Percentiles rank a stretch among this genome's conserved stretches.
These are phyloP conservation scores for Neomicropteryx cornuta DNA, from an alignment of 1,140 invertebrate genomes.

Conservation along the genomic window DNA sequence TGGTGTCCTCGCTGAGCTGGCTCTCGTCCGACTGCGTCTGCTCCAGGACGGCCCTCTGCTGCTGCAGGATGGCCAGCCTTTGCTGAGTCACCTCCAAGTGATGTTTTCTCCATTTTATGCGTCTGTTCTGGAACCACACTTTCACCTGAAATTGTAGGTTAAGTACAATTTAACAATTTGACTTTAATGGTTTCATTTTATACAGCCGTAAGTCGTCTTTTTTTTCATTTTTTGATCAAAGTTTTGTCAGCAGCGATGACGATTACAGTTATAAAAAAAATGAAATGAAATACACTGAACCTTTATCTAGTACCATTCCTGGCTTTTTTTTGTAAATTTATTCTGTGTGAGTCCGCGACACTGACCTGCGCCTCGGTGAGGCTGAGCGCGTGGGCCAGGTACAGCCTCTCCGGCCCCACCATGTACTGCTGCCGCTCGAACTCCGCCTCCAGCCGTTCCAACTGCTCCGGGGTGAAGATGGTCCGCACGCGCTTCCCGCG, in stretches of 20 bases:
- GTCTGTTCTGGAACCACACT: slow-evolving; percentile 94
- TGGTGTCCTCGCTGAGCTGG: slow-evolving; percentile 19
- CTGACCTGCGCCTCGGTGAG: slow-evolving; percentile 82
- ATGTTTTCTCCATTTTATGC: slow-evolving; percentile 94
- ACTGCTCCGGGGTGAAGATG: slow-evolving; percentile 89
- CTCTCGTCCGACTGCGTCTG: no score
- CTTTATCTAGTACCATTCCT: no score
- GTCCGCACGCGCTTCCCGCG: slow-evolving; percentile 74
- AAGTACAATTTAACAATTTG: not conserved
- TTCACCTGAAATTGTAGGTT: slow-evolving; percentile 62
- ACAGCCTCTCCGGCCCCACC: slow-evolving; percentile 85
- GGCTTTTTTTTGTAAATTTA: no score
- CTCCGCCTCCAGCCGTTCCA: slow-evolving; percentile 82
- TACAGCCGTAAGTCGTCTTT: not conserved
- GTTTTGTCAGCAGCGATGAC: no score
- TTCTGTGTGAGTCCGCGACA: no score
- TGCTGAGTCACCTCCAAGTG: slow-evolving; percentile 87
- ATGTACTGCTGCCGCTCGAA: slow-evolving; percentile 93
- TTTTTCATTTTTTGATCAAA: no score
- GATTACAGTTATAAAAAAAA: no score
- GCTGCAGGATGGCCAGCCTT: slow-evolving; percentile 63
- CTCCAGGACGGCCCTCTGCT: slow-evolving; percentile 37
- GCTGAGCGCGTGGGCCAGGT: slow-evolving; percentile 76
- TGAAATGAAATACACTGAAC: no score
- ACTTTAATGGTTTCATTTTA: not conserved